Conservation (phyloP, 2,113 vertebrate genomes). For the Galemys pyrenaicus region DNA sequence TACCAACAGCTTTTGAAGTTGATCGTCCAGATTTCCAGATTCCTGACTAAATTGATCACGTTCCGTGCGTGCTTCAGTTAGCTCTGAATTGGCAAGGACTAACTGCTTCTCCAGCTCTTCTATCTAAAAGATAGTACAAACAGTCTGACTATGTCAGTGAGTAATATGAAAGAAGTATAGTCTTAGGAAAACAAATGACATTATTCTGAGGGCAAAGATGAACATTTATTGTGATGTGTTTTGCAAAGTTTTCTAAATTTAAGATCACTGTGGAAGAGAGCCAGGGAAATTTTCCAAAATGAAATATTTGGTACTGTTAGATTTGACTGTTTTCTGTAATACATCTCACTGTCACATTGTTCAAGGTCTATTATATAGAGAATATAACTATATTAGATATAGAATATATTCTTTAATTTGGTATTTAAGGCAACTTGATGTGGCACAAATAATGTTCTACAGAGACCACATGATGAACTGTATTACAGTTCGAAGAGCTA, state of each 20-base stretch:
- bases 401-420: not conserved
- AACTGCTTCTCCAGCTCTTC: constrained; percentile 85
- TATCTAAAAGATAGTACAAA: constrained; percentile 79
- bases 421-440: not conserved
- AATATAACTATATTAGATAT: too few species aligned
- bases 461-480: not conserved
- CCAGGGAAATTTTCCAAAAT: not conserved
- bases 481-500: constrained; percentile 15
- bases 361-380: not conserved
- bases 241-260: constrained; percentile 29
- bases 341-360: not conserved
- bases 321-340: not conserved
- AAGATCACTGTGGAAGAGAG: not conserved
- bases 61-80: constrained; percentile 80
- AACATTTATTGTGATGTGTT: not conserved
- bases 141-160: not conserved
- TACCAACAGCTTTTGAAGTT: constrained; percentile 85
- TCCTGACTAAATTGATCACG: constrained; percentile 79
- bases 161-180: not conserved
- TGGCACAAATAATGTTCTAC: not conserved
- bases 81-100: constrained; percentile 76
- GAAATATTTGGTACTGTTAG: not conserved
- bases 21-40: constrained; percentile 76
- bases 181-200: not conserved
- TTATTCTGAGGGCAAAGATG: not conserved